Evolutionary conservation across 2,888 invertebrate genomes (phyloP), one percentile per base, ranked within the genome.

Genomic region (Noctua fimbriata): DNA sequence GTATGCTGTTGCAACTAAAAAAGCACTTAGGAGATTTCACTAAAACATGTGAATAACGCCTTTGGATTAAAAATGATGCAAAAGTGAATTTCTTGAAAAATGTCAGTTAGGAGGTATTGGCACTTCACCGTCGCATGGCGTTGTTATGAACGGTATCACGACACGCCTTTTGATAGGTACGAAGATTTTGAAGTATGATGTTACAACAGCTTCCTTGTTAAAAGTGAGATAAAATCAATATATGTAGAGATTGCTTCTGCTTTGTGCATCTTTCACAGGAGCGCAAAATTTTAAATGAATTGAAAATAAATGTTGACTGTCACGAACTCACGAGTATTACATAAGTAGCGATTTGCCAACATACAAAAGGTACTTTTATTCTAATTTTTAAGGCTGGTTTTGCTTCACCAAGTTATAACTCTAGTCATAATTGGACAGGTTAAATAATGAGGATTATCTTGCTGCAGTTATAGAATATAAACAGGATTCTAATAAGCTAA

Each of bases 141-240:
- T 41, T 87, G 90, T 89, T 90, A 89, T 89, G 85, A 86, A 79
- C 81, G 73, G 70, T 88, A 91, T 91, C 91, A 91, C 89, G 91
- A 92, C 89, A 86, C 85, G 83, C 85, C 80, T 86, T 79, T 74
- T 72, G 83, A 79, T 84, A 65, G 32, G 63, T 32, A 86, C 73
- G 86, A 87, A 84, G 87, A 81, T 89, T 83, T 60, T 87, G 49
- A 87, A 86, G 81, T 85, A 81, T 83, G 82, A 83, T 84, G 82
- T 79, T 88, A 88, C 86, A 76, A 80, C 69, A 82, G 86, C 86
- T 89, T 89, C 89, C 87, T 83, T 85, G 87, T 89, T 88, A 78
- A 74, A 85, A 77, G 21, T 73, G 21, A 85, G 82, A 82, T 87
- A 84, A 84, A 69, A 87, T 87, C 82, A 65, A 76, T 78, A 63